These are phyloP conservation scores for Scelioninae gen. 1 DNA, from an alignment of 2,888 invertebrate genomes.

Conservation along the genomic window DNA sequence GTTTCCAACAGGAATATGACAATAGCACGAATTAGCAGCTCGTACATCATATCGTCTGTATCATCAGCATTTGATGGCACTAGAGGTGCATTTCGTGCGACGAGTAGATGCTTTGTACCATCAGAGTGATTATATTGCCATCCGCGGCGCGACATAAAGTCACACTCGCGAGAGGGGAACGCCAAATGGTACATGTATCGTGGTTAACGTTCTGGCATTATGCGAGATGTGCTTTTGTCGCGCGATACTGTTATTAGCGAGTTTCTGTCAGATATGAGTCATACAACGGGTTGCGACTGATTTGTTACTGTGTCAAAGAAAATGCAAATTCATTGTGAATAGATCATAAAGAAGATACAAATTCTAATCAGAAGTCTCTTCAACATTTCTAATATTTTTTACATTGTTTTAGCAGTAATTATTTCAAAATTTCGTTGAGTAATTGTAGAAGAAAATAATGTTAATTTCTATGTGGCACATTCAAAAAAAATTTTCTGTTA, in stretches of 20 bases:
- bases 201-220: slow-evolving; percentile 62
- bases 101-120: slow-evolving; percentile 83
- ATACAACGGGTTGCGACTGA: slow-evolving; percentile 5
- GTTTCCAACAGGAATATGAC: slow-evolving; percentile 77
- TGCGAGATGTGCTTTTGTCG: slow-evolving; percentile 73
- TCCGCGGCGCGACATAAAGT: slow-evolving; percentile 80
- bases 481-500: no score
- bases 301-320: slow-evolving; percentile 28
- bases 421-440: no score
- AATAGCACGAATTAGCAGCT: slow-evolving; percentile 80
- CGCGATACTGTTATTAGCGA: slow-evolving; percentile 59
- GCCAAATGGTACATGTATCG: slow-evolving; percentile 73
- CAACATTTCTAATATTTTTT: no score
- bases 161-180: slow-evolving; percentile 74
- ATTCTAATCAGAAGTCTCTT: no score
- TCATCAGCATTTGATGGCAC: slow-evolving; percentile 83
- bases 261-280: slow-evolving; percentile 36
- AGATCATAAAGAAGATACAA: background rate
- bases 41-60: slow-evolving; percentile 82
- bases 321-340: slow-evolving; percentile 17
- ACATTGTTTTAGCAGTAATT: no score
- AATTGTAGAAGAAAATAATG: no score
- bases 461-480: no score
- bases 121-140: slow-evolving; percentile 83
- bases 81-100: slow-evolving; percentile 74